Evolutionary conservation across 2,888 invertebrate genomes (phyloP).

Genomic region (Sesamia inferens): DNA sequence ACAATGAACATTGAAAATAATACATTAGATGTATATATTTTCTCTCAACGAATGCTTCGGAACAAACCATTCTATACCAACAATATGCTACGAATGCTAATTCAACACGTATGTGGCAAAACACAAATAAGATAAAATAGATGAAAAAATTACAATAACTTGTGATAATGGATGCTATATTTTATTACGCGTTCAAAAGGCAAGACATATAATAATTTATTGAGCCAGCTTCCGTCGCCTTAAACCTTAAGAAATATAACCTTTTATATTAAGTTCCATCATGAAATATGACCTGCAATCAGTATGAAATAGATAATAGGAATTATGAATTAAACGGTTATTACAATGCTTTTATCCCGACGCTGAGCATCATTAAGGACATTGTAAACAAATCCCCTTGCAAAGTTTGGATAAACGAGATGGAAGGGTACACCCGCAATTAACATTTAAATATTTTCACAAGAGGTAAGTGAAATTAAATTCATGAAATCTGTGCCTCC

Average conservation of each 20-base stretch:
- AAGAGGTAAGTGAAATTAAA: conserved; percentile 68
- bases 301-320: conserved; percentile 59
- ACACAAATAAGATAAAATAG: conserved; percentile 41
- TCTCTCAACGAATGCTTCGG: no score
- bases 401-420: conserved; percentile 77
- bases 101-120: conserved; percentile 35
- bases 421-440: conserved; percentile 75
- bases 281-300: conserved; percentile 37
- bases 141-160: conserved; percentile 54
- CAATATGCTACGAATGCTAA: conserved; percentile 41
- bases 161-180: conserved; percentile 55
- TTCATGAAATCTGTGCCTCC: conserved; percentile 64
- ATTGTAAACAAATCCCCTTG: conserved; percentile 79
- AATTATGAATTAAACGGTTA: conserved; percentile 74
- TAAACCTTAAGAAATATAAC: conserved; percentile 45
- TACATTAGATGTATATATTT: neutral
- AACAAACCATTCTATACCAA: no score
- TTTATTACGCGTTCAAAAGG: conserved; percentile 48
- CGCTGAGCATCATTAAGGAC: conserved; percentile 75
- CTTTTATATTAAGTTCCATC: conserved; percentile 42
- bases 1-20: conserved; percentile 25
- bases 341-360: conserved; percentile 76
- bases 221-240: conserved; percentile 38
- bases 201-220: conserved; percentile 49
- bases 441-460: conserved; percentile 75